A percentile compares a stretch with the other conserved stretches of the same genome.
Evolutionary conservation across 2,113 vertebrate species (phyloP).

Genomic region (Picathartes gymnocephalus): DNA sequence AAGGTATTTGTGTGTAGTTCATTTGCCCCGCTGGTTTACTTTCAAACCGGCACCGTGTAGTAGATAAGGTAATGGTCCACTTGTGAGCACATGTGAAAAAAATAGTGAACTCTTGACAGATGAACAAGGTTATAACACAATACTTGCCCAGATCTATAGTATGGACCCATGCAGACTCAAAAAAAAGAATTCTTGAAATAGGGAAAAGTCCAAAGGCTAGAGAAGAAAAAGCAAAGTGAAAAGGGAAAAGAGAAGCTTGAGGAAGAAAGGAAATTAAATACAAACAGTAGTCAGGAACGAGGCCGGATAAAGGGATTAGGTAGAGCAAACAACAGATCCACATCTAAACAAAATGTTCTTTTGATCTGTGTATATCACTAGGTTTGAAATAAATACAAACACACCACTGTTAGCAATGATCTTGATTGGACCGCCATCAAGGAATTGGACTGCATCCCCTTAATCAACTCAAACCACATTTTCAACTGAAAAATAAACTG

Average conservation of each 20-base stretch:
- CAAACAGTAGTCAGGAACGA: background rate
- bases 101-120: background rate
- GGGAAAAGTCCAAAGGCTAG: background rate
- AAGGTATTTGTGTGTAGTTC: background rate
- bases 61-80: background rate
- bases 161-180: background rate
- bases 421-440: background rate
- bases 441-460: background rate
- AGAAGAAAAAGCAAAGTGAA: background rate
- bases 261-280: background rate
- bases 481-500: background rate
- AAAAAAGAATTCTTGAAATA: background rate
- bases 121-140: background rate
- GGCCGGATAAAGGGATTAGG: background rate
- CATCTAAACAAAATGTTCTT: background rate
- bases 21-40: fast-evolving
- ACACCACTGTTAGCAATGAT: too few species aligned
- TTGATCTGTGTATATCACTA: background rate
- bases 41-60: background rate
- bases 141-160: background rate
- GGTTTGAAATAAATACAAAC: background rate
- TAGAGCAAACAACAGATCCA: background rate
- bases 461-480: background rate
- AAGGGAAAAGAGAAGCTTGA: background rate
- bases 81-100: background rate